phyloP scores from a whole-genome alignment of 1,140 invertebrate genomes.

The Lepidurus couesii region DNA sequence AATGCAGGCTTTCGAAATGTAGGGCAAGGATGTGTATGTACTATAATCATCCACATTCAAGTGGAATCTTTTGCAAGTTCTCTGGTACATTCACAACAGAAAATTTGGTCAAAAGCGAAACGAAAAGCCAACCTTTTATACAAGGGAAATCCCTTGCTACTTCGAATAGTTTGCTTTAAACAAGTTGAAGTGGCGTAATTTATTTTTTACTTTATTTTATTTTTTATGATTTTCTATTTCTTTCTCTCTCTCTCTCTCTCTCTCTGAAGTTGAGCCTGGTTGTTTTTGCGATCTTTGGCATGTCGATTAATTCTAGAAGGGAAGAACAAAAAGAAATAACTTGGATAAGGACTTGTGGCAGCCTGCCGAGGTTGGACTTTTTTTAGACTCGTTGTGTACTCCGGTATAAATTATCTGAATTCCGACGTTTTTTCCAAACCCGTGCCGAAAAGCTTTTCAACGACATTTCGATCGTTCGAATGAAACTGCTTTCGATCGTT shows the following conservation, averaged over 20 bases:
- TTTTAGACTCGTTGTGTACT: neutral
- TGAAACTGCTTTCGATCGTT: neutral
- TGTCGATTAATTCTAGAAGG: neutral
- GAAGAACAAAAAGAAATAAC: neutral
- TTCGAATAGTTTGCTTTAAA: neutral
- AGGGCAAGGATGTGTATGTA: neutral
- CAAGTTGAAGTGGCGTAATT: no score
- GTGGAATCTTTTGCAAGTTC: neutral
- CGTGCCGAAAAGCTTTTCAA: neutral
- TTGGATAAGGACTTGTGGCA: conserved; percentile 8
- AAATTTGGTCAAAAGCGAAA: neutral
- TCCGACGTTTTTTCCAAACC: neutral
- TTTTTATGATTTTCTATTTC: no score
- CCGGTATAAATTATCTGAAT: neutral
- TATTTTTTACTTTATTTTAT: no score
- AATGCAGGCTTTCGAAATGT: neutral
- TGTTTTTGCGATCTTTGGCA: neutral
- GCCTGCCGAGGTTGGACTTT: neutral
- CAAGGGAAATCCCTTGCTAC: neutral
- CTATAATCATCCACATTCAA: neutral
- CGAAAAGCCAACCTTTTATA: neutral
- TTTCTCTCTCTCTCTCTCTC: no score
- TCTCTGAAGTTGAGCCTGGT: no score
- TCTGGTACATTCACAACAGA: neutral
- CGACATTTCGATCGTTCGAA: neutral